phyloP scores from a whole-genome alignment of 2,797 vertebrate species.

The Neostethus bicornis region DNA sequence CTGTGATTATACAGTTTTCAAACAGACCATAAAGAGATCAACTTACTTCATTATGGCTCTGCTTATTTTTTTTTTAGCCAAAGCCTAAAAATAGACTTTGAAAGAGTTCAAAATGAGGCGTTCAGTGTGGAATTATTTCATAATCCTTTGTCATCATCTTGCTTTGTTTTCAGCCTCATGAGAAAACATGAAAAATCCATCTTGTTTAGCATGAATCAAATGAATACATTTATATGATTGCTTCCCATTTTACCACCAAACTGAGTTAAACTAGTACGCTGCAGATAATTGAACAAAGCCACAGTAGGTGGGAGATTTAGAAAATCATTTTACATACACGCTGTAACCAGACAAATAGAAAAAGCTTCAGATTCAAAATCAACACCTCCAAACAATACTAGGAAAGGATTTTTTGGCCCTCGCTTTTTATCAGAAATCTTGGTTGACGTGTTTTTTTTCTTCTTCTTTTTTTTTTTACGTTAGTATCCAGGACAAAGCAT shows the following conservation, averaged over 20 bases:
- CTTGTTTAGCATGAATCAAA: background rate
- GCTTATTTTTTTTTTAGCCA: no score
- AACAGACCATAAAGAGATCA: no score
- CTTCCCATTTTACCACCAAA: background rate
- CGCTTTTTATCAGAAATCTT: background rate
- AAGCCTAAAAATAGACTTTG: no score
- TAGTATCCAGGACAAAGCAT: slow-evolving; percentile 1
- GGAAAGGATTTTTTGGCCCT: background rate
- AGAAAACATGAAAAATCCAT: background rate
- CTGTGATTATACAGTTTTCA: no score
- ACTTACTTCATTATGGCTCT: no score
- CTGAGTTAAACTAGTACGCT: background rate
- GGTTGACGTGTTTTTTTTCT: slow-evolving; percentile 3
- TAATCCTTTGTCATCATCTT: background rate
- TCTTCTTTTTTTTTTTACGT: no score
- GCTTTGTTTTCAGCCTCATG: no score
- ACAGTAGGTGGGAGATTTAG: background rate
- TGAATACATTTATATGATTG: background rate
- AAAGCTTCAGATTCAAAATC: background rate
- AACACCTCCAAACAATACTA: background rate
- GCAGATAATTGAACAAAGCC: background rate
- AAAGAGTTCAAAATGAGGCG: no score
- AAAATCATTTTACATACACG: background rate
- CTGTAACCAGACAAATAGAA: background rate
- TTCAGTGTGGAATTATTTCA: no score